Base-by-base conservation (phyloP, 2,797 vertebrate species). In the Periophthalmus magnuspinnatus region DNA sequence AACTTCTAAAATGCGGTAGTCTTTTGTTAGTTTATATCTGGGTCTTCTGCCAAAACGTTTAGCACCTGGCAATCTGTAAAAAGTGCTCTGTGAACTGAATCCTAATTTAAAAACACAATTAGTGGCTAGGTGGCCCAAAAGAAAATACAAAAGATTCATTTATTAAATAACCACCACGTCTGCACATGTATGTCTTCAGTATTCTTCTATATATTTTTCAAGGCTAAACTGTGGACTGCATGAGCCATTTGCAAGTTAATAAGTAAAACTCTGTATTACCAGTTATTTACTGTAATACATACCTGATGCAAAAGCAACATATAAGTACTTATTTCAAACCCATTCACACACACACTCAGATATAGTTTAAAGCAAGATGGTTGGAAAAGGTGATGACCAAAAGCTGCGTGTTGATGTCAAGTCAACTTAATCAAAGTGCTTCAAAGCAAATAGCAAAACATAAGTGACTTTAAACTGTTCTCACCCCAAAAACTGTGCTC, bases 401-500 rank as follows among this genome's bases (percentile, higher is more conserved):
- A 88, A 89, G 88, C 87, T 68, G 68, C 62, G 71, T 77, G 72
- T 74, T 73, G 68, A 77, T 74, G 79, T 79, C 76, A 70, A 73
- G 78, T 81, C 62, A 72, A 52, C 24, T 24, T 19, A 84, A 74
- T 62, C 57, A 6, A 78, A 65, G 50, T 52, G 75, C 60, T 65
- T 54, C 60, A 70, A 78, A 71, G 67, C 65, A 65, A 81, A 82
- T 11, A 28, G 50, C 65, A 19, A 47, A n/a, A 65, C 13, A 17
- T 58, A 22, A 7, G 21, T 28, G 0, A 9, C 2, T 7, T 13
- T 63, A 0, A 38, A 33, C 33, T 2, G 19, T n/a, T 16, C 89
- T 84, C 66, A 99, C 98, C 98, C 98, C 85, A 99, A 93, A 86
- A 99, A 99, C 81, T 99, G 98, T 70, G 97, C 98, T 86, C 98